Conservation (phyloP, 1,140 invertebrate species). For the Drosophila insularis region DNA sequence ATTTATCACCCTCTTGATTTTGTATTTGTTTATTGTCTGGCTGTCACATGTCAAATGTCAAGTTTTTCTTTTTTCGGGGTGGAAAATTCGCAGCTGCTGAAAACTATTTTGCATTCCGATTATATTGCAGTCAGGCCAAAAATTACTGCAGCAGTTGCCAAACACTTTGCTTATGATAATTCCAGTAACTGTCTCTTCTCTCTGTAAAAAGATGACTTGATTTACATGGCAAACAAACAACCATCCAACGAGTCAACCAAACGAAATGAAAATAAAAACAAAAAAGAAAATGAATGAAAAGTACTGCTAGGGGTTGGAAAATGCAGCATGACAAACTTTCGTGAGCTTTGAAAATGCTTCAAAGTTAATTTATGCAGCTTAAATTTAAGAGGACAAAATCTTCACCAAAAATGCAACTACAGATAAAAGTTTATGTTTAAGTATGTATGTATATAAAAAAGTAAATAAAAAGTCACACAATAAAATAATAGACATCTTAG, state of each 20-base stretch:
- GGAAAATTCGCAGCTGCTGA: conserved; percentile 49
- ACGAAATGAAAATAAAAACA: neutral
- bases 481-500: conserved; percentile 2
- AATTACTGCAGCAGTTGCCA: conserved; percentile 56
- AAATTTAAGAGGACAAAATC: neutral
- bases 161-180: conserved; percentile 69
- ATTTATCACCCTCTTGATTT: neutral
- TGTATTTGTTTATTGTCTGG: conserved; percentile 64
- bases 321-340: conserved; percentile 19
- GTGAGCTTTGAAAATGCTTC: neutral
- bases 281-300: conserved; percentile 3
- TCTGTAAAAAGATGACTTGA: conserved; percentile 33
- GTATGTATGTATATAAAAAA: neutral
- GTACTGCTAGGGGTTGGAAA: neutral
- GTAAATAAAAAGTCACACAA: neutral
- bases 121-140: conserved; percentile 52
- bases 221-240: conserved; percentile 41
- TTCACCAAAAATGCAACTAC: neutral
- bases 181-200: conserved; percentile 29
- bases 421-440: neutral
- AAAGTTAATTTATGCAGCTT: conserved; percentile 3
- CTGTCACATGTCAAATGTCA: conserved; percentile 74
- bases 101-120: conserved; percentile 74
- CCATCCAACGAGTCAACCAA: neutral
- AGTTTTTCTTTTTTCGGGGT: conserved; percentile 44